Evolutionary conservation across 2,888 invertebrate genomes (phyloP), one percentile per base, ranked within the genome.

Genomic region (Cecidostiba fungosa): DNA sequence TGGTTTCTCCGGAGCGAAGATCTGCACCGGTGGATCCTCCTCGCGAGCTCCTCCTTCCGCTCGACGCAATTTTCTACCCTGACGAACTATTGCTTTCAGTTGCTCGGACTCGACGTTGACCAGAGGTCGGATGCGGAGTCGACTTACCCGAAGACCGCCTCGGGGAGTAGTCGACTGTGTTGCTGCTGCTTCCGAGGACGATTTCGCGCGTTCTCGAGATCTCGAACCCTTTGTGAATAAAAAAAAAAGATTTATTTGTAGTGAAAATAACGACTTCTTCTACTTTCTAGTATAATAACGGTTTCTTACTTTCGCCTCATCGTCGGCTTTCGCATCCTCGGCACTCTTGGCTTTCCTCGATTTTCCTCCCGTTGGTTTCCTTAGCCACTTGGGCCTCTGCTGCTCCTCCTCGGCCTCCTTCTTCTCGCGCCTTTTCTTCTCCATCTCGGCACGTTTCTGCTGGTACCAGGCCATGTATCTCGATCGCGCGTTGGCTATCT

Each of bases 21-120:
- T 93, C 85, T 93, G 91, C n/a, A 93, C 89, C 32, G 91, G 89
- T 5, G 91, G 92, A 84, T 91, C 91, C 12, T 91, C 90, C 4
- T 90, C 89, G 32, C 88, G 88, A 32, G 90, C 90, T 91, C 95
- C 95, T 91, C 95, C 95, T 86, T 95, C 91, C 77, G 92, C 91
- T 59, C 94, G 94, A 3, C 94, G 90, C 62, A 93, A 88, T 86
- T 93, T 92, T 36, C 93, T 89, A 0, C 94, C 93, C 80, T 94
- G 92, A 5, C 92, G 90, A 77, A 93, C 92, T 62, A 93, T 93
- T 0, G 92, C 93, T 74, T 91, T 93, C 66, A 93, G 82, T 77
- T 93, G 93, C 78, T 93, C 93, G 1, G 93, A 93, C 82, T 93
- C 93, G 23, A 92, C 91, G 88, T 93, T 93, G n/a, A 92, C 89